Percentiles rank a stretch among this genome's conserved stretches.
Evolutionary conservation across 1,140 invertebrate species (phyloP).

Genomic region (Lepidurus packardi): DNA sequence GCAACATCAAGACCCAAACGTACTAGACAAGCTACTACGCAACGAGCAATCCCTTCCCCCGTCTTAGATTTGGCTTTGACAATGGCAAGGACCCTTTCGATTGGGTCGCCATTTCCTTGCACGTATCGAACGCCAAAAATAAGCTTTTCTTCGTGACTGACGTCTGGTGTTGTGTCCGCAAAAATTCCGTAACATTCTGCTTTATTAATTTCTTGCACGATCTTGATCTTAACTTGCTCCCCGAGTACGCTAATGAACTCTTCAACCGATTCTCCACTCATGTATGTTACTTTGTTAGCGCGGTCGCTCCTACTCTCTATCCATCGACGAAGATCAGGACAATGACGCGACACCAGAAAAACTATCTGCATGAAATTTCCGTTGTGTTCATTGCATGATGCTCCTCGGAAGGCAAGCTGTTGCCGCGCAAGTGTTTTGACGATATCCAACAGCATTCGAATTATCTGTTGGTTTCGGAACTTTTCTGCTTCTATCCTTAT

Average conservation of each 20-base stretch:
- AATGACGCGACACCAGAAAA: background rate
- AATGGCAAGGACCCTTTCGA: too few species aligned
- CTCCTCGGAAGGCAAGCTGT: conserved; percentile 4
- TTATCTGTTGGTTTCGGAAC: background rate
- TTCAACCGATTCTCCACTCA: background rate
- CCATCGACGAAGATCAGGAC: background rate
- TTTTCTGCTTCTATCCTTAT: background rate
- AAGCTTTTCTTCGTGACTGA: too few species aligned
- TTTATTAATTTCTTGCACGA: conserved; percentile 24
- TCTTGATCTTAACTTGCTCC: background rate
- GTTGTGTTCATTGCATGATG: background rate
- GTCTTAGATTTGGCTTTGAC: too few species aligned
- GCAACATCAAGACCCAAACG: background rate
- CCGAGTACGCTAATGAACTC: conserved; percentile 20
- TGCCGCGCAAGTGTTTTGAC: conserved; percentile 8
- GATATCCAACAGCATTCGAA: conserved; percentile 26
- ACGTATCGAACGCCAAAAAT: too few species aligned
- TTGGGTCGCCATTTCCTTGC: too few species aligned
- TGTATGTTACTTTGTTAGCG: background rate
- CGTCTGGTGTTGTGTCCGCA: too few species aligned
- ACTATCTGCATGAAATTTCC: background rate
- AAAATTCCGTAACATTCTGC: background rate
- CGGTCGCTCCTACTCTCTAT: background rate
- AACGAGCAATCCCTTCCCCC: too few species aligned
- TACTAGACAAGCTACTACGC: background rate